Evolutionary conservation across 2,113 vertebrate species (phyloP).

Genomic region (Machaerirhynchus nigripectus): DNA sequence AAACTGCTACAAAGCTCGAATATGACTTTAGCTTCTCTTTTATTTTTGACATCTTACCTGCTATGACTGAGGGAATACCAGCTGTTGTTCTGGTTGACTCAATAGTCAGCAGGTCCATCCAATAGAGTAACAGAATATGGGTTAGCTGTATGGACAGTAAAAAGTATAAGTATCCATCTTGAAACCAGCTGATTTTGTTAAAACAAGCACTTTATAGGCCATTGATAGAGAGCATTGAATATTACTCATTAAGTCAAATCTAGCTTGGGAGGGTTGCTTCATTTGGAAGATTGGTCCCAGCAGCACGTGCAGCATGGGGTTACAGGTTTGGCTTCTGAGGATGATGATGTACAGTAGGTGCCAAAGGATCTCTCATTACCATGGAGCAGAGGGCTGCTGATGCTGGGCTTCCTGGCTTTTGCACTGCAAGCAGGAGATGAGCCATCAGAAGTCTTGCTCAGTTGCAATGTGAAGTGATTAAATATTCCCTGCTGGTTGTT

Average conservation of each 20-base stretch:
- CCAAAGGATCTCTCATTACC: not conserved
- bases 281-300: not conserved
- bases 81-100: not conserved
- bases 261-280: not conserved
- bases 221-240: not conserved
- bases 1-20: not conserved
- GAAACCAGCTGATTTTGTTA: not conserved
- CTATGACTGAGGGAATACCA: not conserved
- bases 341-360: not conserved
- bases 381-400: not conserved
- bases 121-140: not conserved
- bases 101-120: not conserved
- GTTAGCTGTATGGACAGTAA: not conserved
- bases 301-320: not conserved
- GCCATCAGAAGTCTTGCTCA: not conserved
- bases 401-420: not conserved
- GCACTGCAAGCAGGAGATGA: not conserved
- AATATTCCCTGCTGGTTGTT: constrained; percentile 50
- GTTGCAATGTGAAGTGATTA: constrained; percentile 10
- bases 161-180: not conserved
- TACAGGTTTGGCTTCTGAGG: not conserved
- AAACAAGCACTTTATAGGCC: not conserved
- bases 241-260: not conserved
- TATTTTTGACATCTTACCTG: not conserved
- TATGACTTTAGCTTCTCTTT: not conserved